Evolutionary conservation across 2,113 vertebrate species (phyloP), one percentile per base, ranked within the genome.

Genomic region (Mobula hypostoma): DNA sequence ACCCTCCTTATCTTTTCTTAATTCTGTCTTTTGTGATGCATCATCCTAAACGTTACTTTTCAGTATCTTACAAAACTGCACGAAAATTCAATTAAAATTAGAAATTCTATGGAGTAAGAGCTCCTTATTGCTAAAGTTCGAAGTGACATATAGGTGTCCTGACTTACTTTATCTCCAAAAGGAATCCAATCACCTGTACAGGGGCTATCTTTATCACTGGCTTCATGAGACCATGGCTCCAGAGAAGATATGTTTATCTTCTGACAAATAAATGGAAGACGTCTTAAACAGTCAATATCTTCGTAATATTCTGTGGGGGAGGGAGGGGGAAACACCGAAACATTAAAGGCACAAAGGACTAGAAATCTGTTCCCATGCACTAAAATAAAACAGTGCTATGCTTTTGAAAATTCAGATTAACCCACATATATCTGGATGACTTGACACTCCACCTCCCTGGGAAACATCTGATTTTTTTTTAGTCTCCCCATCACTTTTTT

Each of bases 151-250:
- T 90, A 66, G 58, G 63, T 27, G 24, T 48, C 61, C 74, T 27
- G 61, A 56, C 70, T 95, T 96, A 99, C 99, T 98, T 99, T 99
- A 95, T 98, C 96, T 95, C 96, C 97, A 97, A 99, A 99, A 95
- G 94, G 68, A 94, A 95, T 17, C 94, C 97, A 97, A 1, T 0
- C 5, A 0, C 95, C 95, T 66, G 95, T 96, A 94, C 99, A 99
- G 0, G 96, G 95, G 94, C 94, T 95, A 94, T 96, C 96, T 9
- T 85, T 94, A 40, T 96, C 96, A 0, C 91, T 95, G 72, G 97
- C 96, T 94, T 96, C 96, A 95, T 96, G 95, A 83, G 97, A 96
- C 0, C 97, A 96, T 74, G 94, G 97, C 95, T 99, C 98, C 94
- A 98, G 95, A 36, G 97, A 96, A 27, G 98, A 98, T 85, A 96